Percentiles rank a stretch among this genome's conserved stretches.
Conservation (phyloP, 92 coral and sea anemone species). For the Porites evermanni region DNA sequence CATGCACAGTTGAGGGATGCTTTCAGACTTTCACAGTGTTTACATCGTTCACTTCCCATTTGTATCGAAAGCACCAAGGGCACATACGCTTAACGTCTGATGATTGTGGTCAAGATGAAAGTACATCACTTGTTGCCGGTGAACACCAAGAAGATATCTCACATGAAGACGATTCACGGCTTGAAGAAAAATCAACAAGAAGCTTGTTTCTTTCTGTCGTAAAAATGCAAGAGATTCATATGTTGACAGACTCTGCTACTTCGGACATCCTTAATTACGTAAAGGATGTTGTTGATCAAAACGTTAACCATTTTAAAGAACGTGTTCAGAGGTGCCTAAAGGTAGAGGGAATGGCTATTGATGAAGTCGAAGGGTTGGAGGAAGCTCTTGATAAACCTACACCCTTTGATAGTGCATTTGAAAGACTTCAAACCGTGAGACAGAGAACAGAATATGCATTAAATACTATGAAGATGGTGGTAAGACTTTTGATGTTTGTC, state of each 20-base stretch:
- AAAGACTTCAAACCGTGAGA: conserved; percentile 27
- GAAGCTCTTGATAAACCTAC: conserved; percentile 25
- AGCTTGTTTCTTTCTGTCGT: conserved; percentile 41
- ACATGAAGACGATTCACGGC: background rate
- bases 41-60: conserved; percentile 53
- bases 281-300: conserved; percentile 26
- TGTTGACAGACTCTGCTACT: conserved; percentile 47
- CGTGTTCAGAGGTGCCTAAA: conserved; percentile 32
- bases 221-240: conserved; percentile 45
- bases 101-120: conserved; percentile 2
- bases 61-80: conserved; percentile 52
- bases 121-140: background rate
- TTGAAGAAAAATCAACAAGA: conserved; percentile 28
- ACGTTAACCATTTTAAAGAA: conserved; percentile 27
- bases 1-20: conserved; percentile 33
- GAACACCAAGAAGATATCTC: conserved; percentile 1
- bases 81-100: background rate
- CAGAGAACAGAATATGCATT: conserved; percentile 36
- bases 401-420: conserved; percentile 8
- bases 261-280: conserved; percentile 20
- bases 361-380: conserved; percentile 43
- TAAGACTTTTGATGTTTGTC: background rate
- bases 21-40: conserved; percentile 37
- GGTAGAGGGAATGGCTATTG: conserved; percentile 6
- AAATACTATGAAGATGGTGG: conserved; percentile 39